These are phyloP conservation scores for Rhamnusium bicolor DNA, from an alignment of 2,888 invertebrate species.

Conservation along the genomic window DNA sequence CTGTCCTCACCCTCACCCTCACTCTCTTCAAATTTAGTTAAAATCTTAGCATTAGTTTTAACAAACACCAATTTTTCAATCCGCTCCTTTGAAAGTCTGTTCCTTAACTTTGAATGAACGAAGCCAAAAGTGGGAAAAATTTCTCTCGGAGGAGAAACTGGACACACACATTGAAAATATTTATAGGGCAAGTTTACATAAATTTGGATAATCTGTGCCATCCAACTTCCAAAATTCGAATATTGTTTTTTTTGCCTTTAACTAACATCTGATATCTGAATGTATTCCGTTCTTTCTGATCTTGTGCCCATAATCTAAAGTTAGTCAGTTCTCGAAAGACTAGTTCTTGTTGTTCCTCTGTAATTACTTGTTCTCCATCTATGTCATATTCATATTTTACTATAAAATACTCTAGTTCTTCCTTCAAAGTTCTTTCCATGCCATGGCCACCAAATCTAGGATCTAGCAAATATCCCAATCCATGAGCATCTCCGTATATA, in stretches of 20 bases:
- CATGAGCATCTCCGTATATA: slow-evolving; percentile 18
- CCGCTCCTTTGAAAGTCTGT: not conserved
- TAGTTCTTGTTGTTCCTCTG: no score
- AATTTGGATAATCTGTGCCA: not conserved
- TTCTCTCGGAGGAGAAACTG: not conserved
- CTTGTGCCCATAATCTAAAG: not conserved
- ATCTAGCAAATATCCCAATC: slow-evolving; percentile 21
- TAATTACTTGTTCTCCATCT: not conserved
- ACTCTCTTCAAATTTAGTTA: not conserved
- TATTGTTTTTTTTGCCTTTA: no score
- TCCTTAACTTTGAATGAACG: no score
- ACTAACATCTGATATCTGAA: not conserved
- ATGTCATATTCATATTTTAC: not conserved
- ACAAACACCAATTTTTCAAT: not conserved
- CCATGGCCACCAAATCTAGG: slow-evolving; percentile 24
- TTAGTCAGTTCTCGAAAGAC: not conserved
- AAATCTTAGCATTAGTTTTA: not conserved
- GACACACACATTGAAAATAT: not conserved
- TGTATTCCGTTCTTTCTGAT: not conserved
- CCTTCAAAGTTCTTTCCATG: slow-evolving; percentile 3
- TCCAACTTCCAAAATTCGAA: not conserved
- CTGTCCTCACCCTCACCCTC: not conserved
- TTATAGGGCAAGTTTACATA: not conserved
- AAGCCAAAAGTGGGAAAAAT: not conserved
- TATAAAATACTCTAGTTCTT: not conserved